Percentiles rank a stretch among this genome's conserved stretches.
Conservation (phyloP, 2,797 vertebrate species). For the Thripadectes ignobilis region DNA sequence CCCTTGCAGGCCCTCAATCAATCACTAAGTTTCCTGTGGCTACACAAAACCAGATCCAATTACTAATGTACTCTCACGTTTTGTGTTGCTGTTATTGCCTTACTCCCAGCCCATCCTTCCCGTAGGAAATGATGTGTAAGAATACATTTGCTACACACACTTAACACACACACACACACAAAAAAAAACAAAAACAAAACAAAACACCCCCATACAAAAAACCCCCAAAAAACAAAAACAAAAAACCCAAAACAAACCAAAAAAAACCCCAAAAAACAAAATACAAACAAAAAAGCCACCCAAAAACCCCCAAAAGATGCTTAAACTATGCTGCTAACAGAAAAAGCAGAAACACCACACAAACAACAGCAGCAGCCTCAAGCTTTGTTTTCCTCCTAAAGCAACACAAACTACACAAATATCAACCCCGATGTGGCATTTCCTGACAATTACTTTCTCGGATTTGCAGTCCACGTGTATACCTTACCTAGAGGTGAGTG, state of each 20-base stretch:
- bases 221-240: too few relatives aligned
- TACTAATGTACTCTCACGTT: neutral
- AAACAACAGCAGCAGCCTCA: neutral
- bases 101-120: neutral
- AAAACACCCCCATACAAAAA: too few relatives aligned
- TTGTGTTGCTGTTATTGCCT: rapidly evolving
- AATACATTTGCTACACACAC: neutral
- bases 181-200: too few relatives aligned
- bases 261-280: neutral
- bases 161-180: neutral
- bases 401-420: neutral
- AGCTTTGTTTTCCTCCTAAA: neutral
- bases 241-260: too few relatives aligned
- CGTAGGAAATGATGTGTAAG: neutral
- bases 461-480: neutral
- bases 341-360: neutral
- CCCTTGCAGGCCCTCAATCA: neutral
- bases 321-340: neutral
- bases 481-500: neutral
- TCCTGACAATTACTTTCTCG: neutral
- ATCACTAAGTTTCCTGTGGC: neutral
- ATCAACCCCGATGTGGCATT: neutral
- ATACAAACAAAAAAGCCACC: neutral
- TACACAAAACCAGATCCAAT: constrained; percentile 5
- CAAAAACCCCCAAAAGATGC: neutral